Evolutionary conservation across 2,888 invertebrate genomes (phyloP).

Genomic region (Blera fallax): DNA sequence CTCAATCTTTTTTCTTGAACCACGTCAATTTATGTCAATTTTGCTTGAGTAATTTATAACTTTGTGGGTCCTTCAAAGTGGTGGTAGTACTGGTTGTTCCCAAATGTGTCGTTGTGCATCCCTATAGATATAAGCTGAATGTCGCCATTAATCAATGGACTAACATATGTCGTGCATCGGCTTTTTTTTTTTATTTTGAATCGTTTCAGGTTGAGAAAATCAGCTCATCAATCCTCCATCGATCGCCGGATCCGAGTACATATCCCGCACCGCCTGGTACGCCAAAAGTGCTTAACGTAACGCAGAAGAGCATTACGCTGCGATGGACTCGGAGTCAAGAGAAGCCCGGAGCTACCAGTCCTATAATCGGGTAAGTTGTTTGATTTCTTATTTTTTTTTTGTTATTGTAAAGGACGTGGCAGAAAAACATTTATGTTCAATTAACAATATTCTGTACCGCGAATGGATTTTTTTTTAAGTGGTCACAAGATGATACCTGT

Average conservation of each 20-base stretch:
- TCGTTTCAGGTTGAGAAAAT: conserved; percentile 80
- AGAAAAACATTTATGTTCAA: conserved; percentile 58
- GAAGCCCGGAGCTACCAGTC: conserved; percentile 81
- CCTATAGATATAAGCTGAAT: conserved; percentile 24
- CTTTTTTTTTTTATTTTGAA: conserved; percentile 9
- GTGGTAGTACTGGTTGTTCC: conserved; percentile 2
- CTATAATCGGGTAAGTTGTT: conserved; percentile 80
- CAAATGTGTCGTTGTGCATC: conserved; percentile 11
- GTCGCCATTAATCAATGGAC: conserved; percentile 65
- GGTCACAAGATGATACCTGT: conserved; percentile 28
- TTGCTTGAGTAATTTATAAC: conserved; percentile 71
- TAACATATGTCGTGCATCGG: conserved; percentile 52
- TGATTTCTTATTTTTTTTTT: neutral
- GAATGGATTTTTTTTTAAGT: conserved; percentile 39
- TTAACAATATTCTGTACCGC: conserved; percentile 54
- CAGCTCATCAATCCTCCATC: conserved; percentile 84
- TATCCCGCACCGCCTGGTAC: conserved; percentile 89
- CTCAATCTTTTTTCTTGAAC: conserved; percentile 63
- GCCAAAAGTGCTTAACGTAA: conserved; percentile 86
- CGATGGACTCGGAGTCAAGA: conserved; percentile 86
- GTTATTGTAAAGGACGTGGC: conserved; percentile 34
- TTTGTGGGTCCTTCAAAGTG: conserved; percentile 61
- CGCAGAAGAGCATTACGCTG: conserved; percentile 85
- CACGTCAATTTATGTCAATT: conserved; percentile 72
- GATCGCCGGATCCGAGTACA: conserved; percentile 87